Evolutionary conservation across 2,797 vertebrate genomes (phyloP), one percentile per base, ranked within the genome.

Genomic region (Hippocampus kuda): DNA sequence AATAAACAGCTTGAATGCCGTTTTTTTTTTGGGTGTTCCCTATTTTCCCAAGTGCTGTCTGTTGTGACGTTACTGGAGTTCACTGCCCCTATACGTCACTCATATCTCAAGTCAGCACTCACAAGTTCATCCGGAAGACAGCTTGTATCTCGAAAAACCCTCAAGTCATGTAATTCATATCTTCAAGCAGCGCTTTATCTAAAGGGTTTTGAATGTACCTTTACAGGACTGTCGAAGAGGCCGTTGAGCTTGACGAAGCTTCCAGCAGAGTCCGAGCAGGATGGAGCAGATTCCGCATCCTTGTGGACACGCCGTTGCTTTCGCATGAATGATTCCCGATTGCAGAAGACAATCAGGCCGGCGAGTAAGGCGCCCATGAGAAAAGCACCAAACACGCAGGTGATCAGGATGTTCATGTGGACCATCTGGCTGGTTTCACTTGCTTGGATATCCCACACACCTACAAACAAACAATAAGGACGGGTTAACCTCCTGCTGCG

Each of bases 341-440:
- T 98, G 78, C 96, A 99, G 89, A 97, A 99, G 22, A 99, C 97
- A 0, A 95, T 93, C 80, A 98, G 91, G 26, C 96, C 97, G 3
- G 96, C 96, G 49, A 99, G 92, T 83, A 97, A 94, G 0, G 97
- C 97, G 56, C 97, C 97, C 88, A 96, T 90, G 13, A 98, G 91
- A 74, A 99, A 99, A 46, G 97, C 96, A 0, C 93, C 96, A 72
- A 98, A 94, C 81, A 99, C 96, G 73, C 96, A 98, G 77, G 95
- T 96, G 90, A 99, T 98, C 82, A 99, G 92, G 84, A 99, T 97
- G 78, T 98, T 99, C 95, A 99, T 95, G 82, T 99, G 97, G 42
- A 99, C 97, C 96, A 98, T 95, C 91, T 98, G 95, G 88, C 94
- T 97, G 76, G 94, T 93, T 64, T 98, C 95, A 78, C 94, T 94